Evolutionary conservation across 2,888 invertebrate species (phyloP).

Genomic region (Parasteatoda lunata): DNA sequence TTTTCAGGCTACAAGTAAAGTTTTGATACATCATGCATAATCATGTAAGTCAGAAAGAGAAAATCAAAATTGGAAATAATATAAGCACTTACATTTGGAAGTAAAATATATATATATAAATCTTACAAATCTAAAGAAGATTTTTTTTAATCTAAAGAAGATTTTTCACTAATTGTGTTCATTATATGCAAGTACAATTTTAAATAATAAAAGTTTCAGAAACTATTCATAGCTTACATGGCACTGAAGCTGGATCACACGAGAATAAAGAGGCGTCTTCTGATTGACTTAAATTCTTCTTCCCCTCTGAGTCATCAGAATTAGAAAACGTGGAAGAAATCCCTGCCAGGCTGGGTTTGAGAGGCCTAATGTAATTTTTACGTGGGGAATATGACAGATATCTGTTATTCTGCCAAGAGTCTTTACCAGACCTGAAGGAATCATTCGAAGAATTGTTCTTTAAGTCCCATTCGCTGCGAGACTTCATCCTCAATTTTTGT

Average conservation of each 20-base stretch:
- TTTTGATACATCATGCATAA: too few relatives aligned
- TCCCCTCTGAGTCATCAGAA: conserved; percentile 16
- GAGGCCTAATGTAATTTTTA: conserved; percentile 43
- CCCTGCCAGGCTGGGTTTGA: conserved; percentile 39
- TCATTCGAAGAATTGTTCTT: conserved; percentile 51
- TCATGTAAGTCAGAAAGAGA: too few relatives aligned
- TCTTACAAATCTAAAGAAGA: too few relatives aligned
- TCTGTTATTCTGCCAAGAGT: conserved; percentile 49
- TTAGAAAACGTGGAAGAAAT: conserved; percentile 18
- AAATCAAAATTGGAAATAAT: too few relatives aligned
- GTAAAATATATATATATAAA: too few relatives aligned
- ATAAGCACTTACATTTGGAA: too few relatives aligned
- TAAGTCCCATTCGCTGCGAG: conserved; percentile 63
- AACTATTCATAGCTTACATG: conserved; percentile 75
- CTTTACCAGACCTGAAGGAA: conserved; percentile 21
- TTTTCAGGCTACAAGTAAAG: too few relatives aligned
- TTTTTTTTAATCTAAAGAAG: too few relatives aligned
- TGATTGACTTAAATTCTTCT: conserved; percentile 18
- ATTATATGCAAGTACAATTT: too few relatives aligned
- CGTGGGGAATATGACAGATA: conserved; percentile 58
- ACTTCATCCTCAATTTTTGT: conserved; percentile 48
- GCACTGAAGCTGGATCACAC: conserved; percentile 76
- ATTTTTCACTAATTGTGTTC: too few relatives aligned
- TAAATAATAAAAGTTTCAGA: not conserved
- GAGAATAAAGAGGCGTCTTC: conserved; percentile 68